Conservation (phyloP, 2,797 vertebrate species). For the Babyrousa celebensis region DNA sequence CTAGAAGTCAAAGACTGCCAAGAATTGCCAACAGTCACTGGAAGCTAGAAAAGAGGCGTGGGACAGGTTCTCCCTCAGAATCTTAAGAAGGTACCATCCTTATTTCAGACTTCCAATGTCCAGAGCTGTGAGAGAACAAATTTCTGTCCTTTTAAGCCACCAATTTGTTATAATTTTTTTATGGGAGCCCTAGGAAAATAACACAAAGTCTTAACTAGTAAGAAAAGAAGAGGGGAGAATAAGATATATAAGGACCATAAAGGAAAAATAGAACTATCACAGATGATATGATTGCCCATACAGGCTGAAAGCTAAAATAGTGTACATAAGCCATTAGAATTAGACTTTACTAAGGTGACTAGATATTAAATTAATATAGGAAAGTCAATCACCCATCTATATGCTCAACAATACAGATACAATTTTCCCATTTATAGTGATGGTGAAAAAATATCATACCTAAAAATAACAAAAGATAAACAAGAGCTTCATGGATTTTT, state of each 20-base stretch:
- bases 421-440: not conserved
- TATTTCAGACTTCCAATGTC: not conserved
- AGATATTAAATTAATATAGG: not conserved
- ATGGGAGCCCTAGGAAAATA: not conserved
- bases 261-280: not conserved
- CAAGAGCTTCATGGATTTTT: not conserved
- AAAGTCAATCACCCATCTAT: not conserved
- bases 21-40: not conserved
- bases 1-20: not conserved
- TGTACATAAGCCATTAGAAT: not conserved
- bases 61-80: not conserved
- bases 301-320: not conserved
- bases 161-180: not conserved
- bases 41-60: not conserved
- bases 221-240: not conserved
- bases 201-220: not conserved
- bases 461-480: conserved; percentile 7
- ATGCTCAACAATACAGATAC: not conserved
- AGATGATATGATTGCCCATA: not conserved
- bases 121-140: not conserved
- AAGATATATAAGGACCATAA: not conserved
- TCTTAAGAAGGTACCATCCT: not conserved
- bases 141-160: not conserved
- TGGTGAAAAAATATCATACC: not conserved
- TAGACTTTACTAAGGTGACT: not conserved